These are phyloP conservation scores for Microctenopoma stevenorrisi DNA, from an alignment of 2,797 vertebrate species.

Conservation along the genomic window DNA sequence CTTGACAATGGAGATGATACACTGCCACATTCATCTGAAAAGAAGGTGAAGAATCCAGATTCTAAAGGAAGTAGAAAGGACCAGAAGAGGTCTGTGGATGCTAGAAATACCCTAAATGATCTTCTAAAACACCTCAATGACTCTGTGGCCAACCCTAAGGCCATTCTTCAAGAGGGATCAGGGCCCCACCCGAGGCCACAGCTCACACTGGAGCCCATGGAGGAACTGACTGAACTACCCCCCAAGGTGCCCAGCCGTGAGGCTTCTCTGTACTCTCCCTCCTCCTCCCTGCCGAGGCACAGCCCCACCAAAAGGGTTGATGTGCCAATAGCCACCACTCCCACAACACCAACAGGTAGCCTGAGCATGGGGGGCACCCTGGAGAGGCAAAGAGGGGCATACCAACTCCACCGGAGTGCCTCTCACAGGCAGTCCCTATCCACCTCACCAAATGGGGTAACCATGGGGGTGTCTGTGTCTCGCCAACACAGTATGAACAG, in stretches of 20 bases:
- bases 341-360: constrained; percentile 88
- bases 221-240: constrained; percentile 92
- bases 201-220: constrained; percentile 94
- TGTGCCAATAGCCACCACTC: constrained; percentile 91
- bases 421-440: constrained; percentile 97
- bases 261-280: constrained; percentile 96
- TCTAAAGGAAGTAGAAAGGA: constrained; percentile 91
- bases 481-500: constrained; percentile 96
- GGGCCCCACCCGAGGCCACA: constrained; percentile 91
- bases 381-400: constrained; percentile 91
- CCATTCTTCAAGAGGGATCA: constrained; percentile 89
- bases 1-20: constrained; percentile 89
- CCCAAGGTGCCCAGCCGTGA: constrained; percentile 97
- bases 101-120: constrained; percentile 96
- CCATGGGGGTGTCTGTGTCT: constrained; percentile 93
- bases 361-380: constrained; percentile 90
- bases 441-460: constrained; percentile 93
- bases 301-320: constrained; percentile 98
- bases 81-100: constrained; percentile 93
- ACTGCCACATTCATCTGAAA: constrained; percentile 87
- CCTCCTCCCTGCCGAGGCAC: constrained; percentile 95
- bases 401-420: constrained; percentile 93
- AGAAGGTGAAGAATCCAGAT: constrained; percentile 88
- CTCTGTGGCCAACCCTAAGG: constrained; percentile 86
- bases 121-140: constrained; percentile 97